Evolutionary conservation across 1,140 invertebrate genomes (phyloP).

Genomic region (Heterodera carotae): DNA sequence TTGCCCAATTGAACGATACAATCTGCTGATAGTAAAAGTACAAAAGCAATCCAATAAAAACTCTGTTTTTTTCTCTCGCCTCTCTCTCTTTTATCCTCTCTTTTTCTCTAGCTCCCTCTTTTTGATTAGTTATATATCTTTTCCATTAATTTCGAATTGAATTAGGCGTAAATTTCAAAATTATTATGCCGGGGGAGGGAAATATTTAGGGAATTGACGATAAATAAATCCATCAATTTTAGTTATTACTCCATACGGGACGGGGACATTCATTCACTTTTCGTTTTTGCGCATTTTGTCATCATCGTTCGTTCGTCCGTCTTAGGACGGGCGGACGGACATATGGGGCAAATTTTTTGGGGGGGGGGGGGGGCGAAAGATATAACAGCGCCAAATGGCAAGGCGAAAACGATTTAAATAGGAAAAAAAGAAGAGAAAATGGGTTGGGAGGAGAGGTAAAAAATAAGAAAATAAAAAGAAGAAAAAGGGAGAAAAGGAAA

Average conservation of each 20-base stretch:
- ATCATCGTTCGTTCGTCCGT: neutral
- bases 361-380: neutral
- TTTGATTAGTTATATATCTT: too few species aligned
- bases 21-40: neutral
- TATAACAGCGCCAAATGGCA: neutral
- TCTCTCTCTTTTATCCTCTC: too few species aligned
- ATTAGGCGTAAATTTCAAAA: neutral
- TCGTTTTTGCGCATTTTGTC: conserved; percentile 8
- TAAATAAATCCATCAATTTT: too few species aligned
- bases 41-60: too few species aligned
- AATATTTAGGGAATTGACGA: too few species aligned
- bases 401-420: neutral
- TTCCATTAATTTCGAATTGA: neutral
- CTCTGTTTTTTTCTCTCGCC: too few species aligned
- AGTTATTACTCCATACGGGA: too few species aligned
- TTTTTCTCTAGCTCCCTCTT: too few species aligned
- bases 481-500: neutral
- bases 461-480: neutral
- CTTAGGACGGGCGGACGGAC: neutral
- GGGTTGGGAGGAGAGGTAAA: neutral
- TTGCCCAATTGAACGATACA: neutral
- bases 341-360: neutral
- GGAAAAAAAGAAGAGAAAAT: neutral
- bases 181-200: too few species aligned
- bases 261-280: neutral